These are phyloP conservation scores for Cydia fagiglandana DNA, from an alignment of 1,140 invertebrate species.

Conservation along the genomic window DNA sequence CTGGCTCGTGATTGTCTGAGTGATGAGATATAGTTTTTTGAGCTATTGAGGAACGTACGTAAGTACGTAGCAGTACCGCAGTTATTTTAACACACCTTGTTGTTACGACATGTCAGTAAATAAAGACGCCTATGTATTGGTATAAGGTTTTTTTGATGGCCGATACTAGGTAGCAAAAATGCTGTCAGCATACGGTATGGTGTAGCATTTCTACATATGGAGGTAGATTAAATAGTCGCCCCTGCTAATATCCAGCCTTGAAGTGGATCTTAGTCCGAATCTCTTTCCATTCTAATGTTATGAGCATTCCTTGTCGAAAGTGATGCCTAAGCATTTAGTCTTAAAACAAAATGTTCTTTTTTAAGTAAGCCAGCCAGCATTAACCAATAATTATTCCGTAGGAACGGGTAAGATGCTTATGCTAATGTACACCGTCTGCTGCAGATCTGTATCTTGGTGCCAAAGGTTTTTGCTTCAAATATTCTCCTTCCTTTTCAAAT, in stretches of 20 bases:
- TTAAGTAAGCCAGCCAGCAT: no score
- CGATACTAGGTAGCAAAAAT: not conserved
- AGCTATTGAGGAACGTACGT: conserved; percentile 40
- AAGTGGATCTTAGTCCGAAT: no score
- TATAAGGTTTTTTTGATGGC: not conserved
- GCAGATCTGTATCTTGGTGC: not conserved
- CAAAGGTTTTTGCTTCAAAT: not conserved
- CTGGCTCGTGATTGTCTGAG: conserved; percentile 61
- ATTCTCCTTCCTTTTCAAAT: not conserved
- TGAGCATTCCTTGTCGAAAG: no score
- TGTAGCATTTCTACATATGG: not conserved
- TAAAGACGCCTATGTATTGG: not conserved
- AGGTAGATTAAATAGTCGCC: not conserved
- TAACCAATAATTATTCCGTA: no score
- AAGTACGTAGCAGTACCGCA: conserved; percentile 33
- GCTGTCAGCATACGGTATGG: not conserved
- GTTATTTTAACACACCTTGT: not conserved
- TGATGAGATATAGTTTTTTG: conserved; percentile 59
- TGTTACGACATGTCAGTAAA: not conserved
- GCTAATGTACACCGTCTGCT: not conserved
- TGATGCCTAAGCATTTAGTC: no score
- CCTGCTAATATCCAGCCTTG: not conserved
- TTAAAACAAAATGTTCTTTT: no score
- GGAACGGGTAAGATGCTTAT: no score
- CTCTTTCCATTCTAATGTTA: no score